phyloP scores from a whole-genome alignment of 2,113 vertebrate species.

The Drymodes brunneopygia region DNA sequence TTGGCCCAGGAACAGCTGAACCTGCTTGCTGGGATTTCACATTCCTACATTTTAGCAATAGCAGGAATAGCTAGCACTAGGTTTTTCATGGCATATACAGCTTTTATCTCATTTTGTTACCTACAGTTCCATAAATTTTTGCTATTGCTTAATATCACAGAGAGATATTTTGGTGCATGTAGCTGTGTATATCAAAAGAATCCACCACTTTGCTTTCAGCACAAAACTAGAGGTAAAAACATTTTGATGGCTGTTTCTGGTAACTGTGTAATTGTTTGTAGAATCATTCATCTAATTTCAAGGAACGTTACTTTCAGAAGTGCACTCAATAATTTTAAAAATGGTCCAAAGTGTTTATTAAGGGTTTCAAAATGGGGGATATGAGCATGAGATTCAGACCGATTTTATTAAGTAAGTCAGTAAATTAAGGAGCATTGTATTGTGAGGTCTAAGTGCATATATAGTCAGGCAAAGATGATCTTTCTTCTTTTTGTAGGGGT shows the following conservation, averaged over 20 bases:
- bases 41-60: background rate
- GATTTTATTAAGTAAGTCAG: background rate
- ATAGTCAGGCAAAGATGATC: background rate
- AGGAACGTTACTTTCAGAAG: background rate
- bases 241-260: background rate
- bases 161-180: background rate
- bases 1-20: background rate
- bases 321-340: background rate
- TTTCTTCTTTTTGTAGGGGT: background rate
- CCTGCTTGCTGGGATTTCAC: background rate
- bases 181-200: background rate
- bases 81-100: background rate
- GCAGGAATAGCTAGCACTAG: background rate
- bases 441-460: background rate
- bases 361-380: background rate
- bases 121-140: background rate
- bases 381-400: background rate
- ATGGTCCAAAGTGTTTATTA: background rate
- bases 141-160: background rate
- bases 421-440: background rate
- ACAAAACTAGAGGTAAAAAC: background rate
- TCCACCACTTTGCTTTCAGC: background rate
- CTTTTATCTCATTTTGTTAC: background rate
- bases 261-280: slow-evolving; percentile 17
- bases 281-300: background rate